Base-by-base conservation (phyloP, 2,888 invertebrate species). In the Cerceris rybyensis region DNA sequence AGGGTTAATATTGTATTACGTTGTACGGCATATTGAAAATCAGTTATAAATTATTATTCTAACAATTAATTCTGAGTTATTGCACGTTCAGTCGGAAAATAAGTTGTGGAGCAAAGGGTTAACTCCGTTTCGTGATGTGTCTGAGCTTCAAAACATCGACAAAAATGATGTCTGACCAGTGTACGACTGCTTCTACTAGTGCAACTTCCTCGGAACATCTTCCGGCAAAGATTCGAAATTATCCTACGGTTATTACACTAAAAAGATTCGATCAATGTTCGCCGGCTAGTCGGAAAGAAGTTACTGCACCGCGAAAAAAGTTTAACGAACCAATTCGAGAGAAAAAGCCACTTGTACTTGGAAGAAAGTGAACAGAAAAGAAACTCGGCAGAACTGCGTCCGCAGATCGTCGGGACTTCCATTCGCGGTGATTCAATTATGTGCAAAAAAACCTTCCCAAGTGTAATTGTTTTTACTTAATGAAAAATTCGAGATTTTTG, bases 261-360 rank as follows among this genome's bases (percentile, higher is more conserved):
- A 50, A 55, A 60, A 64, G 58, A n/a, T 39, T 52, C 28, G 75
- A 67, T 76, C 46, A 5, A 13, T 13, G 52, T 0, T 8, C 41
- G 55, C 6, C 28, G 7, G 8, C 7, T 55, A n/a, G 55, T 55
- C 39, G 67, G 17, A 43, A 39, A 66, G n/a, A 17, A 54, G 46
- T 39, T 8, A 55, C 60, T 49, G 43, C 63, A 54, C 63, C 58
- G 39, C 58, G 59, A 68, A 63, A 70, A 73, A 81, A 70, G 64
- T 78, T 83, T 85, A 66, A 70, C 65, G 54, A 83, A 73, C 65
- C 75, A 85, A 80, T 85, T 83, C 75, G 77, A 64, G 75, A 60
- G 57, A 60, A 28, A 4, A 65, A 59, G 16, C 61, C 55, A 28
- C 49, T 71, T 64, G 68, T 70, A 64, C 57, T 50, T 54, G 76